Evolutionary conservation across 2,797 vertebrate genomes (phyloP).

Genomic region (Sebastolobus alascanus): DNA sequence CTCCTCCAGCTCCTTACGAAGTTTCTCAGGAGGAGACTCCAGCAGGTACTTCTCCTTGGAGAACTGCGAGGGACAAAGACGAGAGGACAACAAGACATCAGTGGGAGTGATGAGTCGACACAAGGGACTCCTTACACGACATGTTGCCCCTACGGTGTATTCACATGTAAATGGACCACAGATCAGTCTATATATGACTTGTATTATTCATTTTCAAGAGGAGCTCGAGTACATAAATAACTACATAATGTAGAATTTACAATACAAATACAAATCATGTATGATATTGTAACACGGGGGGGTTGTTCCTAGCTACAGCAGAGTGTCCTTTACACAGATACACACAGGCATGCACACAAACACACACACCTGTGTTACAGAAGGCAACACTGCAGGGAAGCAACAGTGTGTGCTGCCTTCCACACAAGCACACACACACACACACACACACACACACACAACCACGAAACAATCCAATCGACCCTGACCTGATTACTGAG

Average conservation of each 20-base stretch:
- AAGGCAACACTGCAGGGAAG: slow-evolving; percentile 68
- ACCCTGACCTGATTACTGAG: slow-evolving; percentile 74
- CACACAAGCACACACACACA: slow-evolving; percentile 28
- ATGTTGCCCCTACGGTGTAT: not conserved
- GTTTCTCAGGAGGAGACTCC: slow-evolving; percentile 95
- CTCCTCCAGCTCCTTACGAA: slow-evolving; percentile 96
- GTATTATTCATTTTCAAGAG: slow-evolving; percentile 28
- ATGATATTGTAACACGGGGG: not conserved
- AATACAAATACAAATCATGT: not conserved
- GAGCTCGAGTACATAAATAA: not conserved
- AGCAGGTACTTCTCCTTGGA: slow-evolving; percentile 99
- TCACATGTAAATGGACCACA: not conserved
- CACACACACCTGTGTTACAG: slow-evolving; percentile 66
- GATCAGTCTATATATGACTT: slow-evolving; percentile 8
- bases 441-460: not conserved
- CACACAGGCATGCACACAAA: slow-evolving; percentile 24
- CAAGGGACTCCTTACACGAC: not conserved
- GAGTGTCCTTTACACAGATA: not conserved
- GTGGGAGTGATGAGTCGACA: not conserved
- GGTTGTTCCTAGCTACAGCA: not conserved
- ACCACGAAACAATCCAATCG: slow-evolving; percentile 53
- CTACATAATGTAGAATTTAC: not conserved
- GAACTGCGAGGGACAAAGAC: slow-evolving; percentile 85
- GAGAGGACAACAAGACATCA: slow-evolving; percentile 25
- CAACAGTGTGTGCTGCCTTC: slow-evolving; percentile 34